Percentiles rank a stretch among this genome's conserved stretches.
Evolutionary conservation across 2,113 vertebrate genomes (phyloP).

Genomic region (Cyanoramphus novaezelandiae): DNA sequence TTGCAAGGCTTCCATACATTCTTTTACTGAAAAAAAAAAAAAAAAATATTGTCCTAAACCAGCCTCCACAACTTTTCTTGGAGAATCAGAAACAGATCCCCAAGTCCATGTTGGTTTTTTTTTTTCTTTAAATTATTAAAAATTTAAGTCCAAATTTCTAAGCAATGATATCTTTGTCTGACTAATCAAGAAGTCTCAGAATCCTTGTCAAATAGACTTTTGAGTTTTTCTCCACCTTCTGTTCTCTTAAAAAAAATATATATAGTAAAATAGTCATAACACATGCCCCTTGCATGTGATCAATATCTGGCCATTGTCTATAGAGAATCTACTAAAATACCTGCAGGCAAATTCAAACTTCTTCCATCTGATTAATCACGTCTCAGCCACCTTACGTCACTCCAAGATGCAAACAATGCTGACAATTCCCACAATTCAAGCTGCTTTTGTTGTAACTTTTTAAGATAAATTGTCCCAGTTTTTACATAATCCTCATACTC

Average conservation of each 20-base stretch:
- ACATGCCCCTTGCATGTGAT: not conserved
- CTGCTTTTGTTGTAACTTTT: not conserved
- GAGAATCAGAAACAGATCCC: not conserved
- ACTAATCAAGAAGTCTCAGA: not conserved
- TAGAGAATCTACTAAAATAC: not conserved
- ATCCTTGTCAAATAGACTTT: not conserved
- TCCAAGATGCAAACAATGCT: not conserved
- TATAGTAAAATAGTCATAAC: not conserved
- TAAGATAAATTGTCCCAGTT: not conserved
- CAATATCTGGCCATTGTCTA: not conserved
- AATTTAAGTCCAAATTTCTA: not conserved
- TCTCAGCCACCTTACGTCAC: not conserved
- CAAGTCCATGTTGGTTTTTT: not conserved
- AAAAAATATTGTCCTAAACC: not conserved
- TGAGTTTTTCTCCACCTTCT: not conserved
- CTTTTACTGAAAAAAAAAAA: not conserved
- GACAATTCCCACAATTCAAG: not conserved
- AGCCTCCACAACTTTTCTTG: not conserved
- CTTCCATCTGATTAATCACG: not conserved
- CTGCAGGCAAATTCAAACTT: not conserved
- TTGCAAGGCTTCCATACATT: not conserved
- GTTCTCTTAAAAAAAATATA: not conserved
- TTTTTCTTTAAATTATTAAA: not conserved
- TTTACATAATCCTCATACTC: not conserved
- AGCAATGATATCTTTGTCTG: not conserved